phyloP scores from a whole-genome alignment of 2,113 vertebrate species.

The Choloepus hoffmanni region DNA sequence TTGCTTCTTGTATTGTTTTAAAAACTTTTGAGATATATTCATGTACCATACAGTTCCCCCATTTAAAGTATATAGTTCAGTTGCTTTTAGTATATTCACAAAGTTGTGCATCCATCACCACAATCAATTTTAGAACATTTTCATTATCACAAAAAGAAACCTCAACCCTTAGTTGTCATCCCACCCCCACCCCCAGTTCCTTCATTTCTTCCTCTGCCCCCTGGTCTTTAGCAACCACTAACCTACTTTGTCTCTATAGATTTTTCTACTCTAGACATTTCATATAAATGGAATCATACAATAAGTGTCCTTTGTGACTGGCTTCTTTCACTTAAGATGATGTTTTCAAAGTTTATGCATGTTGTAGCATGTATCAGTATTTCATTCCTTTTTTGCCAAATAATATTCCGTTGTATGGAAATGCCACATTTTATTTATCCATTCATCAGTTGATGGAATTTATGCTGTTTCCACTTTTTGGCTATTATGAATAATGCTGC shows the following conservation, averaged over 20 bases:
- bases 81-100: not conserved
- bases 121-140: slow-evolving; percentile 40
- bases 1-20: slow-evolving; percentile 64
- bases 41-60: not conserved
- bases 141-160: not conserved
- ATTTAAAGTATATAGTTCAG: not conserved
- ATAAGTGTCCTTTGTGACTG: not conserved
- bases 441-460: not conserved
- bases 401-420: not conserved
- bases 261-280: not conserved
- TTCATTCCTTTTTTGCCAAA: not conserved
- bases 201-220: not conserved
- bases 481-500: not conserved
- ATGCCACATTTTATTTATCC: not conserved
- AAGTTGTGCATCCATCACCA: not conserved
- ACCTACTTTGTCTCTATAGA: not conserved
- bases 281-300: not conserved
- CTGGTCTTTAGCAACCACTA: not conserved
- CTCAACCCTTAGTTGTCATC: not conserved
- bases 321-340: not conserved
- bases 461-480: not conserved
- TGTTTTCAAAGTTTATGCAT: not conserved
- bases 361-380: not conserved
- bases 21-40: not conserved
- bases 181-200: not conserved